Conservation (phyloP, 2,113 vertebrate species). For the Megaceryle maxima region DNA sequence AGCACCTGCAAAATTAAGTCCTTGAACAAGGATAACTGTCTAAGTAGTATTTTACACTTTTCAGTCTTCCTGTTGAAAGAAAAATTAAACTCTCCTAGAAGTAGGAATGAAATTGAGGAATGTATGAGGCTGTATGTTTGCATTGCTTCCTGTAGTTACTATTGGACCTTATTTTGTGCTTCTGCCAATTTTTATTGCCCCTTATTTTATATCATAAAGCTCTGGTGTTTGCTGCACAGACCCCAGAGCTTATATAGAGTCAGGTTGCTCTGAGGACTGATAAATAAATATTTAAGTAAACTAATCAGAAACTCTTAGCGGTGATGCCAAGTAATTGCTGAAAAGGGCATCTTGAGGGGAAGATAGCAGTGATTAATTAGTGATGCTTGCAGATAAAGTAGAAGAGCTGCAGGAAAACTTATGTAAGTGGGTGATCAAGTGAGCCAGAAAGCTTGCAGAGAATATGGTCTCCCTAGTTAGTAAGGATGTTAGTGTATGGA, state of each 20-base stretch:
- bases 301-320: neutral
- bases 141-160: rapidly evolving
- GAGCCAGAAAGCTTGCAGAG: neutral
- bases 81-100: neutral
- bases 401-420: neutral
- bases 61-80: neutral
- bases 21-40: neutral
- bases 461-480: neutral
- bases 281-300: neutral
- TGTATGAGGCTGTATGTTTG: neutral
- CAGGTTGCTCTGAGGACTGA: neutral
- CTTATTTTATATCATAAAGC: neutral
- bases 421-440: neutral
- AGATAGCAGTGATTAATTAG: neutral
- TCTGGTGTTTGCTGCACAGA: neutral
- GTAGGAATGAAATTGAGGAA: neutral
- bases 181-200: neutral
- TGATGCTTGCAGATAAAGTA: neutral
- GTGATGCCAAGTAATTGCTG: neutral
- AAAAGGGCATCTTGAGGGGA: neutral
- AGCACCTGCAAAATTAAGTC: neutral
- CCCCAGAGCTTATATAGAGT: neutral
- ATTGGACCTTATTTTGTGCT: neutral
- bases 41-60: neutral
- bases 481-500: neutral